Conservation (phyloP, 2,113 vertebrate species). For the Protobothrops flavoviridis region DNA sequence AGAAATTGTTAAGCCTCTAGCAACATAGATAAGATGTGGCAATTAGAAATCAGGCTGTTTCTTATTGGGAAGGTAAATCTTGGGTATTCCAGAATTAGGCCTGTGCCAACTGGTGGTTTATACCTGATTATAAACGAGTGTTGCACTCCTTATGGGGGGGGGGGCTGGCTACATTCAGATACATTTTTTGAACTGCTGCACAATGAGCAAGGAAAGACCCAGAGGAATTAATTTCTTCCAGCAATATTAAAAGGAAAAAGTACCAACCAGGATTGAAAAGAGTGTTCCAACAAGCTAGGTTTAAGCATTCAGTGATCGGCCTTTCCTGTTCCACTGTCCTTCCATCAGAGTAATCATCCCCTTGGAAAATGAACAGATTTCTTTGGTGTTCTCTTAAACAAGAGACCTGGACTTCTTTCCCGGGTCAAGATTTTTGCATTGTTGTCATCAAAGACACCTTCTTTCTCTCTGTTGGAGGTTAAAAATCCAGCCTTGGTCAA, state of each 20-base stretch:
- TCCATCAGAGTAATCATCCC: not conserved
- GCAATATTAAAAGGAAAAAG: not conserved
- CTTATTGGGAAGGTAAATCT: not conserved
- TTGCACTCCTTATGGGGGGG: accelerated
- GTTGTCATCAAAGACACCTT: not conserved
- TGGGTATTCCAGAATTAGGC: not conserved
- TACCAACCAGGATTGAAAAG: not conserved
- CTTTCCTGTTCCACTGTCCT: not conserved
- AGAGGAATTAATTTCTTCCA: not conserved
- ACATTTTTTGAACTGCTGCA: not conserved
- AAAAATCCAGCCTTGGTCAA: not conserved
- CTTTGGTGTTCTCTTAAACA: too few species aligned
- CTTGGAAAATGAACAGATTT: not conserved
- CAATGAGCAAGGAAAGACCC: not conserved
- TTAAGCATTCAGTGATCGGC: not conserved
- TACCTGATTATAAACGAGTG: not conserved
- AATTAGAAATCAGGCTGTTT: not conserved
- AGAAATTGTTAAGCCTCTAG: not conserved
- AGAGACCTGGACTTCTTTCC: not conserved
- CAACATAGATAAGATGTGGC: not conserved
- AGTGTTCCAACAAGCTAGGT: not conserved
- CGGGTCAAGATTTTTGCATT: not conserved
- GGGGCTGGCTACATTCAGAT: not conserved
- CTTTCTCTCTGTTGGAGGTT: not conserved
- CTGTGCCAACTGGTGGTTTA: not conserved